phyloP scores from a whole-genome alignment of 2,113 vertebrate species.

The Sphyrna mokarran region DNA sequence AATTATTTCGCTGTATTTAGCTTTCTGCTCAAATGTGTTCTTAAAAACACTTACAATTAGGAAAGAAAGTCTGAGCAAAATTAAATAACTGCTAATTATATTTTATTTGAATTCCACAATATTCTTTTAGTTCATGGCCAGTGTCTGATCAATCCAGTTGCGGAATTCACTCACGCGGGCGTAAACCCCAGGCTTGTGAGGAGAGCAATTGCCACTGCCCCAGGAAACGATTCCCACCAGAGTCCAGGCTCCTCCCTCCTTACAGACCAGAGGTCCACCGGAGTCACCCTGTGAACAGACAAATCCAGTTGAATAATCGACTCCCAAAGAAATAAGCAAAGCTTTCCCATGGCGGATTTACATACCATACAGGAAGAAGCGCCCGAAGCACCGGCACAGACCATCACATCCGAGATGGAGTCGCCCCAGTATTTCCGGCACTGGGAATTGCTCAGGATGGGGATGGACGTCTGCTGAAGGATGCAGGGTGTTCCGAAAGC shows the following conservation, averaged over 20 bases:
- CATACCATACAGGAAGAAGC: conserved; percentile 52
- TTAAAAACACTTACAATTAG: neutral
- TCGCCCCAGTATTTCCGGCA: conserved; percentile 51
- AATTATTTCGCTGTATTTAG: neutral
- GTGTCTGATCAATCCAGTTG: conserved; percentile 12
- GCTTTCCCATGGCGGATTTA: neutral
- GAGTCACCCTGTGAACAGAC: conserved; percentile 40
- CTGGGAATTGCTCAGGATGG: conserved; percentile 49
- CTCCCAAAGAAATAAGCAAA: neutral
- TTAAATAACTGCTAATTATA: neutral
- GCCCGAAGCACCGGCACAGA: conserved; percentile 49
- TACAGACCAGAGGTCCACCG: conserved; percentile 32
- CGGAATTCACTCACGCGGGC: conserved; percentile 5
- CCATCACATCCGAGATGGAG: conserved; percentile 51
- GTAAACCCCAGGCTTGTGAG: neutral
- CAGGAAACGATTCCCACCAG: conserved; percentile 37
- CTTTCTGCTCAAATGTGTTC: neutral
- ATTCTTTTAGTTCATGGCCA: conserved; percentile 18
- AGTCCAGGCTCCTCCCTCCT: neutral
- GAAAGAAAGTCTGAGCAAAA: neutral
- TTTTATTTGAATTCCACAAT: neutral
- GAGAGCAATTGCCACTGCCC: conserved; percentile 34
- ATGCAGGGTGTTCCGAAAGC: conserved; percentile 6
- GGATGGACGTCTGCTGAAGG: conserved; percentile 55
- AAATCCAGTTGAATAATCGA: neutral